A percentile compares a stretch with the other conserved stretches of the same genome.
These are phyloP conservation scores for Popillia japonica DNA, from an alignment of 1,140 invertebrate genomes.

Conservation along the genomic window DNA sequence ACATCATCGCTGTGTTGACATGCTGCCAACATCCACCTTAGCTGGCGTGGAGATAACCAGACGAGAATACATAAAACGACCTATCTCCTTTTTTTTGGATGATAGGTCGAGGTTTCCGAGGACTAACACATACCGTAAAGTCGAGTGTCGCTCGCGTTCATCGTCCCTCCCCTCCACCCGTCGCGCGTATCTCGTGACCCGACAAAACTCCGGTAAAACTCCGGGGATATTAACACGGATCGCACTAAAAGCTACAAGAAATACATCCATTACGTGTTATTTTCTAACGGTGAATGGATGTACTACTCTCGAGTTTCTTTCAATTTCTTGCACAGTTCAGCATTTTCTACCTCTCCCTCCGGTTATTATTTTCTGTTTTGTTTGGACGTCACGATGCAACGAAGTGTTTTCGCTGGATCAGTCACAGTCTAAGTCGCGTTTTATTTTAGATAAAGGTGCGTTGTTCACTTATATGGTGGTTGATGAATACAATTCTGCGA, in stretches of 20 bases:
- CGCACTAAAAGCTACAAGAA: conserved; percentile 40
- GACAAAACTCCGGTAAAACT: conserved; percentile 34
- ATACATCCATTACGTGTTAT: conserved; percentile 39
- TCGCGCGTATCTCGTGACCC: conserved; percentile 14
- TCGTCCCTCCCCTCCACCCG: background rate
- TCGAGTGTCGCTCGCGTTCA: background rate
- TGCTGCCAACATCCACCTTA: conserved; percentile 36
- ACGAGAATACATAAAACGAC: conserved; percentile 44
- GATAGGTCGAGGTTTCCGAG: background rate
- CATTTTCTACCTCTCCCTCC: conserved; percentile 3
- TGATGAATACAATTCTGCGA: background rate
- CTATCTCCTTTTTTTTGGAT: background rate
- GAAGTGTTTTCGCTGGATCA: background rate
- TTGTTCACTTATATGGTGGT: conserved; percentile 30
- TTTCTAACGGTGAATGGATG: conserved; percentile 36
- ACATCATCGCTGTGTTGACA: conserved; percentile 25
- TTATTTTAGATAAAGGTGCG: conserved; percentile 7
- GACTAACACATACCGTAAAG: background rate
- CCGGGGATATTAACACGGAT: conserved; percentile 36
- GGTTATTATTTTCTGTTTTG: conserved; percentile 21
- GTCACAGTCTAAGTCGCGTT: conserved; percentile 9
- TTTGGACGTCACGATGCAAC: conserved; percentile 24
- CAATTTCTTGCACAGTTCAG: conserved; percentile 17
- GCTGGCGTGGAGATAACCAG: conserved; percentile 44
- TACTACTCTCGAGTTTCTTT: conserved; percentile 36